These are phyloP conservation scores for Lycaon pictus DNA, from an alignment of 2,113 vertebrate species.

Conservation along the genomic window DNA sequence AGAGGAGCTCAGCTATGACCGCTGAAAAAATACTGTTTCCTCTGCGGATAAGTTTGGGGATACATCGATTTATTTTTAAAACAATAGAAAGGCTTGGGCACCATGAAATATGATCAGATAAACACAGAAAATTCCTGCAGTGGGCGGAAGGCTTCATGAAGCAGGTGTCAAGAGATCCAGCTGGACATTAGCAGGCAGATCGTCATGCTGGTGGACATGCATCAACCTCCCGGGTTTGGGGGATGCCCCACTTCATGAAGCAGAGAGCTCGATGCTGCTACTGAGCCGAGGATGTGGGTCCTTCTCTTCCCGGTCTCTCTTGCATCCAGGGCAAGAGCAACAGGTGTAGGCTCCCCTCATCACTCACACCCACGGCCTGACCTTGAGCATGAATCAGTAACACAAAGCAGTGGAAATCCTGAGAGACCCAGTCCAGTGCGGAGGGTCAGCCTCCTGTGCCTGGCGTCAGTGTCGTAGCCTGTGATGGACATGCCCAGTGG, in stretches of 20 bases:
- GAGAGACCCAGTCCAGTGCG: not conserved
- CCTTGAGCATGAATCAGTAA: not conserved
- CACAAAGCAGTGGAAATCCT: not conserved
- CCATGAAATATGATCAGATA: not conserved
- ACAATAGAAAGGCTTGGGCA: not conserved
- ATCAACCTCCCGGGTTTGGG: not conserved
- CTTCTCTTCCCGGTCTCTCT: not conserved
- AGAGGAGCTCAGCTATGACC: not conserved
- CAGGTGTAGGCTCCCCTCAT: not conserved
- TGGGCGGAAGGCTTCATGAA: not conserved
- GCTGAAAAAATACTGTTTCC: not conserved
- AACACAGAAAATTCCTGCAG: not conserved
- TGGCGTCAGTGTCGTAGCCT: accelerated
- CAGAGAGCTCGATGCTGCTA: not conserved
- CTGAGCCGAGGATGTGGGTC: not conserved
- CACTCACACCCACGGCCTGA: not conserved
- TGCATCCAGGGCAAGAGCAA: not conserved
- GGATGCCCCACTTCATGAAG: not conserved
- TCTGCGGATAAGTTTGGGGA: not conserved
- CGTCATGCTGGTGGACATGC: not conserved
- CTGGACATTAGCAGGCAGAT: not conserved
- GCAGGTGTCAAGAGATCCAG: not conserved
- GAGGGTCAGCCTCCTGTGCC: not conserved
- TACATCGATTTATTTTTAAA: not conserved
- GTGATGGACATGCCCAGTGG: not conserved